phyloP scores from a whole-genome alignment of 2,888 invertebrate genomes.

The Hypercompe scribonia region DNA sequence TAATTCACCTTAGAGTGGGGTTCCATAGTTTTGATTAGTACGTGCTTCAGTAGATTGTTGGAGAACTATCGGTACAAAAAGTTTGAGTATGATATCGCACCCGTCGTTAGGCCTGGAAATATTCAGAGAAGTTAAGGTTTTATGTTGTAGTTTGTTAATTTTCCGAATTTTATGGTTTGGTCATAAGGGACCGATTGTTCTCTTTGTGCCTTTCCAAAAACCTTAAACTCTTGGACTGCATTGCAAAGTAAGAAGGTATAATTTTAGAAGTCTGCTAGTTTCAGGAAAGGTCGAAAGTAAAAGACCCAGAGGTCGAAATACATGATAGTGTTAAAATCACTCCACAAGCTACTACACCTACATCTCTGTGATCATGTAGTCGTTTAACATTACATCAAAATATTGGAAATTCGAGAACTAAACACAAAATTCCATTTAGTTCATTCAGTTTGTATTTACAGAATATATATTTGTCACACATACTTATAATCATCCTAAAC shows the following conservation, averaged over 20 bases:
- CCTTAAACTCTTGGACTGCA: no score
- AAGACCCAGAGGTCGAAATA: no score
- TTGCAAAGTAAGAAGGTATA: no score
- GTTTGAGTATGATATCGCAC: conserved; percentile 8
- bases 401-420: not conserved
- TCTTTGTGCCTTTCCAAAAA: no score
- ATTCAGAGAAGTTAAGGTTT: not conserved
- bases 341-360: not conserved
- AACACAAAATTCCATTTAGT: no score
- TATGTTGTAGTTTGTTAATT: not conserved
- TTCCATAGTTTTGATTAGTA: conserved; percentile 54
- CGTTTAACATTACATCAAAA: no score
- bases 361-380: no score
- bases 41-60: conserved; percentile 42
- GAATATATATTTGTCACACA: no score
- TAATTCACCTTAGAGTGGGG: conserved; percentile 57
- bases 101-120: not conserved
- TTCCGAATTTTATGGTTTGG: not conserved
- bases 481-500: no score
- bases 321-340: not conserved
- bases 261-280: no score
- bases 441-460: no score
- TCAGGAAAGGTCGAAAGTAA: not conserved
- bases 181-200: no score
- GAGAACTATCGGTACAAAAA: conserved; percentile 14